Evolutionary conservation across 2,888 invertebrate genomes (phyloP).

Genomic region (Callosobruchus maculatus): DNA sequence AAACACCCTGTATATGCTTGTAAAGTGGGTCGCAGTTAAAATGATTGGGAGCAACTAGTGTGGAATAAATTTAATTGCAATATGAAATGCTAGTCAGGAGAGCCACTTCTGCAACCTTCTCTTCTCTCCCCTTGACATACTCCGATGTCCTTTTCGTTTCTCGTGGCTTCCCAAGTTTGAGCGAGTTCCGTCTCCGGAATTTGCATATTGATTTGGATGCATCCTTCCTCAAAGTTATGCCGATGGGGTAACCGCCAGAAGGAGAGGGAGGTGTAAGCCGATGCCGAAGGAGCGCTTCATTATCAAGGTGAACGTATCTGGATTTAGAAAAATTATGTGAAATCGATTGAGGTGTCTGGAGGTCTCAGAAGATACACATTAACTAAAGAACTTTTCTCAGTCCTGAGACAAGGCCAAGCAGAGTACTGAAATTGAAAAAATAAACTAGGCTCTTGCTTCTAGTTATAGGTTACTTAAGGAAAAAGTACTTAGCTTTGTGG

Average conservation of each 20-base stretch:
- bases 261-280: neutral
- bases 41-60: too few relatives aligned
- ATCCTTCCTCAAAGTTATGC: neutral
- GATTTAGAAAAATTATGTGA: neutral
- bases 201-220: neutral
- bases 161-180: neutral
- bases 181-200: neutral
- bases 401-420: too few relatives aligned
- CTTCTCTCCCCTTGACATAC: neutral
- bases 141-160: neutral
- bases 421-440: too few relatives aligned
- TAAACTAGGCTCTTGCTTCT: too few relatives aligned
- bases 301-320: neutral
- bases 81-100: too few relatives aligned
- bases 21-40: too few relatives aligned
- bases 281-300: neutral
- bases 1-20: too few relatives aligned
- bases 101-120: neutral
- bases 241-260: neutral
- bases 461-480: neutral
- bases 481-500: neutral
- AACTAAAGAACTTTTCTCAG: too few relatives aligned
- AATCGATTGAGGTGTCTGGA: neutral
- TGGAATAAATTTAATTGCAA: too few relatives aligned
- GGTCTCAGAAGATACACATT: too few relatives aligned